These are phyloP conservation scores for Achroia grisella DNA, from an alignment of 1,140 invertebrate genomes.

Conservation along the genomic window DNA sequence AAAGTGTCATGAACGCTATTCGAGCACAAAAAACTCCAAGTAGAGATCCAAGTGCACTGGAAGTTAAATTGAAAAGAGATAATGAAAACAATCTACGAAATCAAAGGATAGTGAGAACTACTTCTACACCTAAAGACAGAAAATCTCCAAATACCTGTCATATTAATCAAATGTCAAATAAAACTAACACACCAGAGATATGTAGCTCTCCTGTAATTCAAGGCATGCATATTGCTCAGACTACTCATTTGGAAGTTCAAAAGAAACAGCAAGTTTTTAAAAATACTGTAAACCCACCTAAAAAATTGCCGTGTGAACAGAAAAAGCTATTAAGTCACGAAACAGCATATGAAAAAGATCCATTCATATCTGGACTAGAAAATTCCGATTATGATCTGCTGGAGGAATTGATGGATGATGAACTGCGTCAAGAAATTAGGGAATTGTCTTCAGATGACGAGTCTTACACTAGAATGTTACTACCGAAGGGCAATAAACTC, in stretches of 20 bases:
- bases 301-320: no score
- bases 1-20: constrained; percentile 49
- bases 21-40: constrained; percentile 50
- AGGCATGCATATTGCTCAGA: no score
- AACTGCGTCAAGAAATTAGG: constrained; percentile 57
- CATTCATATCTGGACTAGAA: constrained; percentile 44
- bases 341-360: constrained; percentile 17
- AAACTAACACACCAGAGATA: no score
- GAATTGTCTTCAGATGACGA: constrained; percentile 59
- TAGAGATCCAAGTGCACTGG: constrained; percentile 43
- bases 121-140: background rate
- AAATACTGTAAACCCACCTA: no score
- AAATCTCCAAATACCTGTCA: no score
- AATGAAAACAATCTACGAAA: constrained; percentile 6
- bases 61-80: constrained; percentile 44
- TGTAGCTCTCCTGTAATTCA: no score
- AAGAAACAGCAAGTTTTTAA: no score
- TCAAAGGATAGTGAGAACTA: constrained; percentile 5
- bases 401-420: constrained; percentile 62
- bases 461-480: background rate
- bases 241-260: no score
- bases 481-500: no score
- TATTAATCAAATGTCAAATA: no score
- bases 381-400: constrained; percentile 57
- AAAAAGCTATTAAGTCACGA: no score